Evolutionary conservation across 2,113 vertebrate species (phyloP), one percentile per base, ranked within the genome.

Genomic region (Ctenodactylus gundi): DNA sequence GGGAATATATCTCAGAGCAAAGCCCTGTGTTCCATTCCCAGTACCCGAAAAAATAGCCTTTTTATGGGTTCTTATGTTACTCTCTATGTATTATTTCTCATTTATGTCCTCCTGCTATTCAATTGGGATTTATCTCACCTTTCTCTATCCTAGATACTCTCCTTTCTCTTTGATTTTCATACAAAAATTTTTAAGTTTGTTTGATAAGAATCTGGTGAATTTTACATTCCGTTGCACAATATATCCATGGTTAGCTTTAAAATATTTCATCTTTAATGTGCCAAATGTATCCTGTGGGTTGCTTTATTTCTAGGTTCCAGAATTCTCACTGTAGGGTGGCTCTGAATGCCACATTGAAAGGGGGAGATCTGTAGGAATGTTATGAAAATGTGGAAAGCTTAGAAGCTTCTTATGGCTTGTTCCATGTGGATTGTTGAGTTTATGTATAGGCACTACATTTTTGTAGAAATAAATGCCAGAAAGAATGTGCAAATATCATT

Each of bases 401-500:
- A 39, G 64, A 90, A 92, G 36, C 44, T 95, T 95, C 62, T 67
- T 51, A 76, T 41, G 20, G 72, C 64, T 62, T 92, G 6, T 62
- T 94, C 18, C 55, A 58, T 39, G 15, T 96, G 78, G 64, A 31
- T 4, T 53, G 55, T 44, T 85, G 34, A 17, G 41, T 62, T 90
- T 96, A 84, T 84, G 49, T 85, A 51, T 46, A 78, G 65, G 82
- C 80, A 85, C 85, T 34, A 83, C 60, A 85, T 27, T 77, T 87
- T 80, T 87, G 80, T 92, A 60, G 86, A 85, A 81, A 85, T 81
- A 85, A 91, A 91, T 92, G 76, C 27, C 64, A 72, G 87, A 73
- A 60, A 83, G 7, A 91, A 88, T 68, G 75, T 84, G 81, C 90
- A 93, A 95, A 91, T 96, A 49, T 36, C 44, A 81, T 80, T 91